Evolutionary conservation across 2,113 vertebrate genomes (phyloP).

Genomic region (Tychaedon coryphoeus): DNA sequence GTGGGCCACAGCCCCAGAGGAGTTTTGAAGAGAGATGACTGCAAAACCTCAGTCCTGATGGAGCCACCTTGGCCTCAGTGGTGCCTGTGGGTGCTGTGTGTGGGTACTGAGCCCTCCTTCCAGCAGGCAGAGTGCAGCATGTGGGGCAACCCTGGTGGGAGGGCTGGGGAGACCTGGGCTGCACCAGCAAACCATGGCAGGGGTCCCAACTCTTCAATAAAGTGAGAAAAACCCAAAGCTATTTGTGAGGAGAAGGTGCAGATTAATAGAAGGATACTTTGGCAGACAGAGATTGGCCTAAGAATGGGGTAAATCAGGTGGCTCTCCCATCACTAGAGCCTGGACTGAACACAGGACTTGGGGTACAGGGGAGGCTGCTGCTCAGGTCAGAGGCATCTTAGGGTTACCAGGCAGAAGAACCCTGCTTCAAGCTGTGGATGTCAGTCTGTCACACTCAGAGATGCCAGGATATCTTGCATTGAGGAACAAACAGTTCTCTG

Average conservation of each 20-base stretch:
- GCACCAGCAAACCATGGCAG: not conserved
- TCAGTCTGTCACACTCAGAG: not conserved
- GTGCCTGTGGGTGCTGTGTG: not conserved
- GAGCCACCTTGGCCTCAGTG: not conserved
- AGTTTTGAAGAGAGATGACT: not conserved
- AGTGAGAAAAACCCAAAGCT: not conserved
- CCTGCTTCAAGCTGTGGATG: not conserved
- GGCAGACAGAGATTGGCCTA: not conserved
- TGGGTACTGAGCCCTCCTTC: not conserved
- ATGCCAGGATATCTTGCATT: not conserved
- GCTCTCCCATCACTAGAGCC: not conserved
- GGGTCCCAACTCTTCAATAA: not conserved
- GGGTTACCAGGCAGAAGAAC: not conserved
- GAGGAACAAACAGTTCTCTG: not conserved
- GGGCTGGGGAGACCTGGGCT: not conserved
- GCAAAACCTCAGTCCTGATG: not conserved
- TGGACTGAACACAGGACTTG: not conserved
- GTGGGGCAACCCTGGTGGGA: not conserved
- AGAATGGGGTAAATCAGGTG: not conserved
- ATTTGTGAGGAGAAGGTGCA: not conserved
- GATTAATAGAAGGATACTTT: not conserved
- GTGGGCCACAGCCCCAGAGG: not conserved
- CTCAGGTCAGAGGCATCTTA: not conserved
- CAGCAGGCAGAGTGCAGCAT: fast-evolving
- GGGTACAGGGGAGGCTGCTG: fast-evolving